These are phyloP conservation scores for Alcedo atthis DNA, from an alignment of 2,797 vertebrate genomes.

Conservation along the genomic window DNA sequence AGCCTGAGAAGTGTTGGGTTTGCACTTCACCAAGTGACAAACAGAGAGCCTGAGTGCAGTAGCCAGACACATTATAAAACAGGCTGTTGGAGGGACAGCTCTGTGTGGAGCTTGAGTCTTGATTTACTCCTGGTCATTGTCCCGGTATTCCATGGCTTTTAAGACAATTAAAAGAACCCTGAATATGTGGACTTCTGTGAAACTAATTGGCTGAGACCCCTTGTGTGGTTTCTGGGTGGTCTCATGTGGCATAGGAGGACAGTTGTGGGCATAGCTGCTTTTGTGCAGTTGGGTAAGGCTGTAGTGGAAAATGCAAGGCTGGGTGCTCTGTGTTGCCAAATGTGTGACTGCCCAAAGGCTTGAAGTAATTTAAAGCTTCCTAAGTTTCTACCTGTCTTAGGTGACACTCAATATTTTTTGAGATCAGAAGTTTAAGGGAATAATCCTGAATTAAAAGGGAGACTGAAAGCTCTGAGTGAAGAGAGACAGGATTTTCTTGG, in stretches of 20 bases:
- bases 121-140: conserved; percentile 41
- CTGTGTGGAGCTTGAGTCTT: conserved; percentile 30
- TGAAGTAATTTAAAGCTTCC: not conserved
- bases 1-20: conserved; percentile 49
- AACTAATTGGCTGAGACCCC: conserved; percentile 1
- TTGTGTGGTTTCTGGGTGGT: conserved; percentile 18
- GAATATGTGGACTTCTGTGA: not conserved
- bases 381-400: not conserved
- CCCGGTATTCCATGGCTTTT: conserved; percentile 16
- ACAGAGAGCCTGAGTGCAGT: conserved; percentile 5
- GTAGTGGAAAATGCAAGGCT: not conserved
- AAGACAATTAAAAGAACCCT: not conserved
- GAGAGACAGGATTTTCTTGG: not conserved
- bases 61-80: conserved; percentile 50
- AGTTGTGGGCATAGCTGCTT: not conserved
- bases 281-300: conserved; percentile 7
- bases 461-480: not conserved
- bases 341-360: not conserved
- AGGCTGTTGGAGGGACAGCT: conserved; percentile 29
- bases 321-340: not conserved
- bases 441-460: not conserved
- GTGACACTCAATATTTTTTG: not conserved
- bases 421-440: not conserved
- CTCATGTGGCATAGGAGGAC: not conserved
- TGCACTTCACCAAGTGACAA: conserved; percentile 47